Evolutionary conservation across 2,113 vertebrate species (phyloP).

Genomic region (Panthera leo): DNA sequence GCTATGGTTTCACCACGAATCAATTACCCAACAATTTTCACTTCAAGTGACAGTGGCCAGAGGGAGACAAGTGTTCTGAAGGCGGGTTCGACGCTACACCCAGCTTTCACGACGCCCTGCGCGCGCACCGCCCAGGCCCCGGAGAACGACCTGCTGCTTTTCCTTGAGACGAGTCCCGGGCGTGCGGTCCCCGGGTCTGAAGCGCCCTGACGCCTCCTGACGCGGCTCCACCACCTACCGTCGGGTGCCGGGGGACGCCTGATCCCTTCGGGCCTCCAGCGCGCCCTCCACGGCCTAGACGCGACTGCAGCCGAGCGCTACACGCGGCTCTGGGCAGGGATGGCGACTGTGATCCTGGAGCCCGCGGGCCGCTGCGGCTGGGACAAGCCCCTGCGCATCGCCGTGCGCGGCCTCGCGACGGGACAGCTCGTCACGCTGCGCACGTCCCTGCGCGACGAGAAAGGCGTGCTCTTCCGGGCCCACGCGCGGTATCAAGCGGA

Average conservation of each 20-base stretch:
- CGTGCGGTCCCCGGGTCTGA: accelerated
- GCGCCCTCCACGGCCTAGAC: accelerated
- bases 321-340: background rate
- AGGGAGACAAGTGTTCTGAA: accelerated
- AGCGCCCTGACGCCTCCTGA: background rate
- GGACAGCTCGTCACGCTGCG: too few relatives aligned
- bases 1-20: background rate
- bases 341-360: conserved; percentile 11
- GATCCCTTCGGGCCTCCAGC: accelerated
- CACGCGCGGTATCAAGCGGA: too few relatives aligned
- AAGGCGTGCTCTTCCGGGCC: too few relatives aligned
- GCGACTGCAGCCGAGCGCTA: accelerated
- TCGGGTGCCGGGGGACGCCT: background rate
- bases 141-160: too few relatives aligned
- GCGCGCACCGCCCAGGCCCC: accelerated
- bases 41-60: background rate
- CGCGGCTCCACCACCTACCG: too few relatives aligned
- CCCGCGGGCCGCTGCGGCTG: conserved; percentile 78
- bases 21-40: too few relatives aligned
- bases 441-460: too few relatives aligned
- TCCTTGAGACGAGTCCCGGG: accelerated
- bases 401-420: conserved; percentile 54
- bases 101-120: too few relatives aligned
- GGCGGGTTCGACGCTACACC: accelerated
- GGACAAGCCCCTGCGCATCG: conserved; percentile 82